Conservation (phyloP, 2,888 invertebrate species). For the Melanotus villosus region DNA sequence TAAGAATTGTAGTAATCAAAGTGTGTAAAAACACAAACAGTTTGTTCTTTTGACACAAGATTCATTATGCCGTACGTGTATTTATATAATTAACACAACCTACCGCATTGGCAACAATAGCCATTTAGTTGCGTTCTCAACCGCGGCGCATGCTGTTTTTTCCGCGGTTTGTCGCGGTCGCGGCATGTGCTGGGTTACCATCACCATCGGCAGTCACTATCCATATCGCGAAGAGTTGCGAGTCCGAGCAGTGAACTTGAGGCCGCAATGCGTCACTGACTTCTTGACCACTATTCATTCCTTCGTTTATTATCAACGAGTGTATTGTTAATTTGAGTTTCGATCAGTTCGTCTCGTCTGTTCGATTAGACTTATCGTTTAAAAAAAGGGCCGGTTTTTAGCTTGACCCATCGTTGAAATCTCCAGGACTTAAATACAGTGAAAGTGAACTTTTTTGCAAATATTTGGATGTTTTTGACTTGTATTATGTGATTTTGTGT, state of each 20-base stretch:
- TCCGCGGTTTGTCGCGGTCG: conserved; percentile 51
- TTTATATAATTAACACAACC: conserved; percentile 44
- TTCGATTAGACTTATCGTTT: no score
- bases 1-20: background rate
- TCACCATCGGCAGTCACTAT: conserved; percentile 50
- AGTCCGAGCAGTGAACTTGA: conserved; percentile 51
- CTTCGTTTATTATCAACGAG: conserved; percentile 8
- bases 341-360: background rate
- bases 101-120: conserved; percentile 51
- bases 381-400: conserved; percentile 48
- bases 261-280: conserved; percentile 49
- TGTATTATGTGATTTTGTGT: background rate
- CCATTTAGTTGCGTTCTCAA: conserved; percentile 52
- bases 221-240: conserved; percentile 51
- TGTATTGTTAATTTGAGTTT: conserved; percentile 15
- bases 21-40: background rate
- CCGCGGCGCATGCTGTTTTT: conserved; percentile 53
- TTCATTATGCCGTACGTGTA: conserved; percentile 22
- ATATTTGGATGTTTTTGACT: conserved; percentile 30
- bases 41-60: conserved; percentile 1
- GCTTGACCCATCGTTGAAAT: conserved; percentile 46
- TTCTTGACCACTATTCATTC: conserved; percentile 32
- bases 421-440: conserved; percentile 46
- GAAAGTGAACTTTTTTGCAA: conserved; percentile 48
- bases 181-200: conserved; percentile 50